These are phyloP conservation scores for Diadema setosum DNA, from an alignment of 35 echinoderm and acorn worm genomes.

Conservation along the genomic window DNA sequence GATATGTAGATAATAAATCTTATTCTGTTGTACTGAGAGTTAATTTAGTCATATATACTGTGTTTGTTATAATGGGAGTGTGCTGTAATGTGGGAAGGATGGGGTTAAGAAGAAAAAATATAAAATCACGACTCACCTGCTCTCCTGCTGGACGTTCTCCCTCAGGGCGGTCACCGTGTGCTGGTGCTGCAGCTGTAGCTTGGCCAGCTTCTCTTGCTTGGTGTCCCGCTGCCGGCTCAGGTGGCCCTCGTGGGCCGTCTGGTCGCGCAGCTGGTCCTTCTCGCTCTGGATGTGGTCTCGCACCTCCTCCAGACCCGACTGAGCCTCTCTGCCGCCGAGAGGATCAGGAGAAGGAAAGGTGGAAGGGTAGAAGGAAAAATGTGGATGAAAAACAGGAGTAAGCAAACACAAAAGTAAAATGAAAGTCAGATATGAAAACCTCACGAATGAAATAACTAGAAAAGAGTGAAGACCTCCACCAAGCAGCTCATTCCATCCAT, in stretches of 20 bases:
- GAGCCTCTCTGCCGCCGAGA: constrained; percentile 63
- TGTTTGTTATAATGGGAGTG: not conserved
- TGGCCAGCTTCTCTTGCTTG: constrained; percentile 83
- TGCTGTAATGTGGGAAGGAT: not conserved
- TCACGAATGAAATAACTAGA: too few relatives aligned
- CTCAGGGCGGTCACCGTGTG: constrained; percentile 26
- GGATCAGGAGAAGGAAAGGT: too few relatives aligned
- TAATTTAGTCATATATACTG: not conserved
- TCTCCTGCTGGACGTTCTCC: constrained; percentile 18
- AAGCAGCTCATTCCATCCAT: too few relatives aligned
- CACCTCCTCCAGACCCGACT: constrained; percentile 41
- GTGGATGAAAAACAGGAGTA: too few relatives aligned
- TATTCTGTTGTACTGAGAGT: not conserved
- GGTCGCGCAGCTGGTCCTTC: constrained; percentile 61
- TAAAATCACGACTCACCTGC: constrained; percentile 29
- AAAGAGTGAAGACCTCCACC: too few relatives aligned
- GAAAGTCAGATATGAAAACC: too few relatives aligned
- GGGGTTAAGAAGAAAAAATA: not conserved
- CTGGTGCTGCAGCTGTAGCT: constrained; percentile 76
- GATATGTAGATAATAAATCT: not conserved
- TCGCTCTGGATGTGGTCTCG: constrained; percentile 51
- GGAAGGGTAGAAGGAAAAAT: too few relatives aligned
- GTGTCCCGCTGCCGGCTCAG: constrained; percentile 35
- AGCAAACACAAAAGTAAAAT: too few relatives aligned
- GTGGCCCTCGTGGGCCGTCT: constrained; percentile 56